phyloP scores from a whole-genome alignment of 2,888 invertebrate species.

The Calameuta idolon region DNA sequence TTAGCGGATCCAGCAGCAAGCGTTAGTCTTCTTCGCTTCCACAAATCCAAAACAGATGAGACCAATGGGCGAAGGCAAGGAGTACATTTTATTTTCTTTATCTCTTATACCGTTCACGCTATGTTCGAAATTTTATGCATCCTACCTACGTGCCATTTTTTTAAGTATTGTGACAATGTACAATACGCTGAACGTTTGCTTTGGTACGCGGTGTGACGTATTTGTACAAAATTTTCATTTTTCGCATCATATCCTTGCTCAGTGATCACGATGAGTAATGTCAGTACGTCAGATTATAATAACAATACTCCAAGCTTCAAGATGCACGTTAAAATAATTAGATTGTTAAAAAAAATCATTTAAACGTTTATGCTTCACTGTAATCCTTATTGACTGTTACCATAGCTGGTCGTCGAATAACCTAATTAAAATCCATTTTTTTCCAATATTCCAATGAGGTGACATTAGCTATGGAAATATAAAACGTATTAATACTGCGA shows the following conservation, averaged over 20 bases:
- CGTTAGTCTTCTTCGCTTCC: conserved; percentile 63
- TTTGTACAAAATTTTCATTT: neutral
- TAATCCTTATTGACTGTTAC: neutral
- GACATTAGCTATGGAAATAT: too few species aligned
- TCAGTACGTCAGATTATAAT: neutral
- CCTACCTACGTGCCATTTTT: neutral
- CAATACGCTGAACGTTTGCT: neutral
- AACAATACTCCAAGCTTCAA: neutral
- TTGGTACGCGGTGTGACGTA: neutral
- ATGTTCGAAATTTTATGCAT: neutral
- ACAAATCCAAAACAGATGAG: conserved; percentile 60
- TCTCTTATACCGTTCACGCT: conserved; percentile 11
- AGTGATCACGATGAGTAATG: neutral
- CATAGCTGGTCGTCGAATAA: neutral
- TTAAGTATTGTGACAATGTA: neutral
- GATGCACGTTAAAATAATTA: neutral
- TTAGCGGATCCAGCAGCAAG: conserved; percentile 62
- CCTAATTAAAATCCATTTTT: neutral
- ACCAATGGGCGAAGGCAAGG: conserved; percentile 63
- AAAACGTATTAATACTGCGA: neutral
- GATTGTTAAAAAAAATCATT: neutral
- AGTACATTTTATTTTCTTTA: conserved; percentile 48
- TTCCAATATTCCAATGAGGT: neutral
- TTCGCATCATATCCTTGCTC: neutral
- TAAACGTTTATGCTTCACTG: neutral